Percentiles rank a stretch among this genome's conserved stretches.
Conservation (phyloP, 1,140 invertebrate genomes). For the Meloidogyne chitwoodi region DNA sequence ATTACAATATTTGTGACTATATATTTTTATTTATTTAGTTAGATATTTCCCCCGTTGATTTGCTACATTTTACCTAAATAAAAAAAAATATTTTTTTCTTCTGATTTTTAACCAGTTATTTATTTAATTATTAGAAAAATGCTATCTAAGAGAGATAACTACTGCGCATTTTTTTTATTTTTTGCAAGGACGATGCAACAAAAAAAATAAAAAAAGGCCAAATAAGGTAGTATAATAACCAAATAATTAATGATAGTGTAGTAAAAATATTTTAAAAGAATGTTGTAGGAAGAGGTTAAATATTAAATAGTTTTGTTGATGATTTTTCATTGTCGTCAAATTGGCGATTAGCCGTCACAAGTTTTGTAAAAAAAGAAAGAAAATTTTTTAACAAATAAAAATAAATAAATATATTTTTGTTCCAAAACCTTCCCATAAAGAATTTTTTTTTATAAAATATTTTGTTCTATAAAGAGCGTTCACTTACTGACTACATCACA, state of each 20-base stretch:
- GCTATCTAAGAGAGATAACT: not conserved
- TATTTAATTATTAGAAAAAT: not conserved
- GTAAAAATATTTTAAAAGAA: no score
- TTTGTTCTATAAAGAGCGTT: not conserved
- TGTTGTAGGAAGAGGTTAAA: not conserved
- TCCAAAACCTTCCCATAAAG: not conserved
- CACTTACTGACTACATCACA: not conserved
- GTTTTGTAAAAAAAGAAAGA: not conserved
- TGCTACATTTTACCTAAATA: not conserved
- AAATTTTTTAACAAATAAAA: not conserved
- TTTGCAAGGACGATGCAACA: not conserved
- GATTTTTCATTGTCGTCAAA: not conserved
- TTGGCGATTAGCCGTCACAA: not conserved
- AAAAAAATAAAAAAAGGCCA: not conserved
- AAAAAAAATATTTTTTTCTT: not conserved
- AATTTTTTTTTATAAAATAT: not conserved
- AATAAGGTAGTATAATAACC: not conserved
- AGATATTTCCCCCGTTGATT: not conserved
- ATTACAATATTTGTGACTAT: no score
- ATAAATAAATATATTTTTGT: not conserved
- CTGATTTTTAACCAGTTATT: not conserved
- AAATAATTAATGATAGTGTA: not conserved
- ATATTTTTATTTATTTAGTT: no score
- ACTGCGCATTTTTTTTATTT: not conserved
- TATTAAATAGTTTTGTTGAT: not conserved